Conservation (phyloP, 1,140 invertebrate genomes). For the Drosophila paulistorum region DNA sequence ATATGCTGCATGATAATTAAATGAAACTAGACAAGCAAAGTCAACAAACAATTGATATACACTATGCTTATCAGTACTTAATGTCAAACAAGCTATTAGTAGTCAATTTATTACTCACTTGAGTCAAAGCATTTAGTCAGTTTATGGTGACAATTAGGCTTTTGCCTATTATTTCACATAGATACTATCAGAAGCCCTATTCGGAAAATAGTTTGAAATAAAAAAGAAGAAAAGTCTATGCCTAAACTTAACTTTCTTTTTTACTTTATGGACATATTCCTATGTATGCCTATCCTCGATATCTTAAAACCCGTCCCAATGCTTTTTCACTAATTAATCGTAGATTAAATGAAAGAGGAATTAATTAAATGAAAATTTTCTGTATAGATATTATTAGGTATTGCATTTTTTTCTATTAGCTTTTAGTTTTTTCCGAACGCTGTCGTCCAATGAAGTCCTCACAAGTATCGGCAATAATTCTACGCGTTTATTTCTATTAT, state of each 20-base stretch:
- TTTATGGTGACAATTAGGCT: neutral
- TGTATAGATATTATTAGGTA: neutral
- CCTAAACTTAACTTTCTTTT: too few species aligned
- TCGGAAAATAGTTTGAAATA: too few species aligned
- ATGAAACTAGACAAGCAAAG: too few species aligned
- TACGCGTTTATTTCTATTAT: conserved; percentile 2
- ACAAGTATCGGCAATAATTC: conserved; percentile 5
- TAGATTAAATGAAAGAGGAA: neutral
- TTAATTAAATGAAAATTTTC: neutral
- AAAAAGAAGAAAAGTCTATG: too few species aligned
- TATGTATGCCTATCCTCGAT: too few species aligned
- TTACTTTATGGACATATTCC: too few species aligned
- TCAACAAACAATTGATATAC: neutral
- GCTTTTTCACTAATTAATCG: too few species aligned
- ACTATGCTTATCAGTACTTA: neutral
- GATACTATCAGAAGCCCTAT: neutral
- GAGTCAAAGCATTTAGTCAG: neutral
- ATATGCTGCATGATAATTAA: too few species aligned
- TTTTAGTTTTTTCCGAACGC: neutral
- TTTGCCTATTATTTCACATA: neutral
- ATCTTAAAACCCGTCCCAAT: too few species aligned
- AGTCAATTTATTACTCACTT: neutral
- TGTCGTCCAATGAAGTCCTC: conserved; percentile 12
- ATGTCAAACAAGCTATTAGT: neutral
- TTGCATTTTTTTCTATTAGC: too few species aligned